Evolutionary conservation across 2,888 invertebrate species (phyloP), one percentile per base, ranked within the genome.

Genomic region (Epinotia ramella): DNA sequence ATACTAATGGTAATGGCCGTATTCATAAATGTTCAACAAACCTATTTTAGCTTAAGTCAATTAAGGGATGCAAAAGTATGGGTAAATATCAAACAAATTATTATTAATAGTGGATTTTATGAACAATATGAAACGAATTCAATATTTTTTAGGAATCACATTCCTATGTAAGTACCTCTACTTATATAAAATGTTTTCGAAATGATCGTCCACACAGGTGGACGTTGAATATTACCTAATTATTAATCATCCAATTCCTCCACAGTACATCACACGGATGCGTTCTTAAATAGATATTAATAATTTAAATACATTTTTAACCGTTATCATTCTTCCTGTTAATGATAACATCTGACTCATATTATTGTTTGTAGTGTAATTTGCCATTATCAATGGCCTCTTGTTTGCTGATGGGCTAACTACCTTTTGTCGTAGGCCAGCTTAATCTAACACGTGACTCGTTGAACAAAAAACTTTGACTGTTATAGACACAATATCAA

Each of bases 251-350:
- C 49, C 3, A 16, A n/a, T 40, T 40, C n/a, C 13, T 53, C 33
- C 53, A 18, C 18, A 12, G n/a, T 18, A 18, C 28, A 53, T 33
- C 53, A 53, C 33, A 12, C 28, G 20, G 53, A 66, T 7, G 33
- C 11, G 33, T n/a, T 66, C 53, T 12, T 66, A n/a, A 66, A 66
- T 53, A 66, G 66, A 53, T 66, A 66, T 66, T 66, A 53, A 66
- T 53, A 53, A 33, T 33, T 53, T 5, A 53, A 28, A 28, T n/a
- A 44, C 24, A 24, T 11, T 13, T 65, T 49, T 49, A n/a, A 12
- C 28, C 53, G n/a, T 66, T 66, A 66, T 66, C 66, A 33, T 66
- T 53, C 1, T 53, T 66, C 66, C 66, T 53, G 66, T 66, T 53
- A 13, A 49, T 53, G 66, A 66, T 66, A 53, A 28, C 53, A 18